Conservation (phyloP, 2,797 vertebrate species). For the Halcyon smyrnensis region DNA sequence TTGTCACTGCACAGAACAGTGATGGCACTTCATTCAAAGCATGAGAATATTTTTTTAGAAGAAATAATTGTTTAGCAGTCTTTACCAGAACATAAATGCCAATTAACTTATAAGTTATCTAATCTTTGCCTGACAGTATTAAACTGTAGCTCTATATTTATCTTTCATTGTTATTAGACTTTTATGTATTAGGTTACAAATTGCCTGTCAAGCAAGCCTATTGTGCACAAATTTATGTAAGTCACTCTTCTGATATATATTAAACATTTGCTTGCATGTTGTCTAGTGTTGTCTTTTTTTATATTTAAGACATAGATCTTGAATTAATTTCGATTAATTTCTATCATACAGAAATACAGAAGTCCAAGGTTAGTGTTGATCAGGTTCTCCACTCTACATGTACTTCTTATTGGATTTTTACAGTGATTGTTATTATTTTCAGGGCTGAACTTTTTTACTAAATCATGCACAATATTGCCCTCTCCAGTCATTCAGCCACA, state of each 20-base stretch:
- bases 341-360: neutral
- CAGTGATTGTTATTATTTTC: neutral
- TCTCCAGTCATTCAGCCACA: neutral
- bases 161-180: neutral
- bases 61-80: neutral
- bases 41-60: neutral
- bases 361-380: neutral
- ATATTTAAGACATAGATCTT: neutral
- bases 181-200: slow-evolving; percentile 15
- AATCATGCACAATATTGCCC: neutral
- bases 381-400: neutral
- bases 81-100: neutral
- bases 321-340: neutral
- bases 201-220: neutral
- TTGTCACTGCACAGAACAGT: neutral
- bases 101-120: neutral
- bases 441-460: neutral
- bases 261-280: neutral
- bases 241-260: neutral
- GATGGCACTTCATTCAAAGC: neutral
- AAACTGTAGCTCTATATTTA: neutral
- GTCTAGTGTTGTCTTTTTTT: neutral
- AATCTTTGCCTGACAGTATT: neutral
- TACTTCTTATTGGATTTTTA: neutral
- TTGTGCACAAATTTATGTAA: neutral